Conservation (phyloP, 2,888 invertebrate genomes). For the Cerastis leucographa region DNA sequence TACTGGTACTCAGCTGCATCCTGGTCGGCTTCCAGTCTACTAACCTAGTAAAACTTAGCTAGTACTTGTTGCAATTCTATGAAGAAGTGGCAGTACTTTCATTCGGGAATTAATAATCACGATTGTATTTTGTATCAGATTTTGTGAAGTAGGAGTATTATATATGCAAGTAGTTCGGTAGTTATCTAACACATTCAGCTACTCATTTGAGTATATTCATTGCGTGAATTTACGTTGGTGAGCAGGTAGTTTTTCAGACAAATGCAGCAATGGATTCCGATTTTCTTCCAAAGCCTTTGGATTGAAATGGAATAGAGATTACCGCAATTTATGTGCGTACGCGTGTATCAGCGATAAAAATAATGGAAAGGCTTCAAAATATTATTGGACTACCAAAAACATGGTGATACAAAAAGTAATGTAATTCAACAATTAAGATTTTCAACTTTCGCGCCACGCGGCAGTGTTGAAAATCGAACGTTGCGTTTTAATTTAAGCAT, state of each 20-base stretch:
- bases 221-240: not conserved
- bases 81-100: not conserved
- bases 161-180: not conserved
- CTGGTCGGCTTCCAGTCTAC: no score
- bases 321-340: not conserved
- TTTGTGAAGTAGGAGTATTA: not conserved
- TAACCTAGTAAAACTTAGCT: slow-evolving; percentile 16
- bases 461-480: not conserved
- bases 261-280: not conserved
- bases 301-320: not conserved
- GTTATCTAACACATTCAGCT: not conserved
- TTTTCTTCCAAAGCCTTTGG: no score
- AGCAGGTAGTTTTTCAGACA: not conserved
- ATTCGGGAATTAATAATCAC: slow-evolving; percentile 8
- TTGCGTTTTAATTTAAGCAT: not conserved
- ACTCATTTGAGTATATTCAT: not conserved
- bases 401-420: not conserved
- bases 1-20: no score
- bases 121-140: slow-evolving; percentile 3
- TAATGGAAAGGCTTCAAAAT: not conserved
- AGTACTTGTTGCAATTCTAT: slow-evolving; percentile 21
- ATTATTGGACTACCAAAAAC: not conserved
- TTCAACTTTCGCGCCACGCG: not conserved
- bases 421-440: not conserved
- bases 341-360: no score